Evolutionary conservation across 2,113 vertebrate species (phyloP).

Genomic region (Gymnocephalus cernua): DNA sequence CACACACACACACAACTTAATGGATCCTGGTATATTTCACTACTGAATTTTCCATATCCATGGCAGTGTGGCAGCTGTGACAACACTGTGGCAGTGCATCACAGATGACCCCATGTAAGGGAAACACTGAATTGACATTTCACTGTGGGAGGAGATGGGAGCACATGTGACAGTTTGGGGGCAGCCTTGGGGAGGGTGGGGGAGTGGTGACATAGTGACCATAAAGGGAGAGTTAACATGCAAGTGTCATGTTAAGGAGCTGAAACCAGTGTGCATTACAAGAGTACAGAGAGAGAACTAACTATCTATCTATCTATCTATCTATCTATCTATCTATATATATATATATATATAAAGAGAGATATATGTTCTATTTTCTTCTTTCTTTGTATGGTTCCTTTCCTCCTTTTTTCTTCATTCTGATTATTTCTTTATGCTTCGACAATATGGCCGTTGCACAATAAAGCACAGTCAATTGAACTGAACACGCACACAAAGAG

Average conservation of each 20-base stretch:
- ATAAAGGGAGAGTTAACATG: slow-evolving; percentile 68
- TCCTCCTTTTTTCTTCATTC: not conserved
- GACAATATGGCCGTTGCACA: slow-evolving; percentile 1
- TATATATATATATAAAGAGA: not conserved
- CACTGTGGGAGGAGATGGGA: slow-evolving; percentile 67
- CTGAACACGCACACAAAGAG: not conserved
- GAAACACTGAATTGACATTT: slow-evolving; percentile 73
- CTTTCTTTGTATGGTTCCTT: slow-evolving; percentile 26
- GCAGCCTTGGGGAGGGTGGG: slow-evolving; percentile 68
- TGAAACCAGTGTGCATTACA: not conserved
- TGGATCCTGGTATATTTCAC: slow-evolving; percentile 1
- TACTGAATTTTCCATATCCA: not conserved
- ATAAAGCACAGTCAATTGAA: slow-evolving; percentile 30
- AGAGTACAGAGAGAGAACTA: not conserved
- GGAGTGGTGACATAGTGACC: slow-evolving; percentile 47
- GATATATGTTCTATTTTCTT: not conserved
- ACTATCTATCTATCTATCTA: too few relatives aligned
- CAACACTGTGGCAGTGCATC: slow-evolving; percentile 14
- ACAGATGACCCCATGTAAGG: slow-evolving; percentile 56
- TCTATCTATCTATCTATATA: too few relatives aligned
- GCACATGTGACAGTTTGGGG: slow-evolving; percentile 81
- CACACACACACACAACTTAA: not conserved
- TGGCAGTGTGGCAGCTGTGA: slow-evolving; percentile 25
- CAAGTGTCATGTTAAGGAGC: slow-evolving; percentile 52
- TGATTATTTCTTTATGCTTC: slow-evolving; percentile 26